phyloP scores from a whole-genome alignment of 2,888 invertebrate genomes.

The Netelia inedita region DNA sequence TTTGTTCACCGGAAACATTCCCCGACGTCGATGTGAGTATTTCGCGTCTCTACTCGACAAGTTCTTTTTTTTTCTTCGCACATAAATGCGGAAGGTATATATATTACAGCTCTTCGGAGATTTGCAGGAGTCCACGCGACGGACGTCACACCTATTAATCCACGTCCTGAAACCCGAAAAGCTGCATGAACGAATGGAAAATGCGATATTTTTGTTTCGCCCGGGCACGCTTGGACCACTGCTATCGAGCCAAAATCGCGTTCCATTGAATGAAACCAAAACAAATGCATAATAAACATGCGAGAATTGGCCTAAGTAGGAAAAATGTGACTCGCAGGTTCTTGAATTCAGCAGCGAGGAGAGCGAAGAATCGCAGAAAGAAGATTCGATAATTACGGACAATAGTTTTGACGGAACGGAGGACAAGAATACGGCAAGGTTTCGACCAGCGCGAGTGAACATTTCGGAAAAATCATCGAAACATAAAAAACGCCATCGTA shows the following conservation, averaged over 20 bases:
- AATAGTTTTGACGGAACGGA: conserved; percentile 43
- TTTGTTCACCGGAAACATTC: conserved; percentile 1
- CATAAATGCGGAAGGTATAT: conserved; percentile 15
- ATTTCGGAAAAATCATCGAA: conserved; percentile 71
- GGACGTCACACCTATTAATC: conserved; percentile 27
- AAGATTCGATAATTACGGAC: conserved; percentile 71
- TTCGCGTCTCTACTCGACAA: conserved; percentile 17
- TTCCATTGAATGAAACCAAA: conserved; percentile 22
- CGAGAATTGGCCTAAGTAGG: conserved; percentile 67
- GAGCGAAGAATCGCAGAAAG: conserved; percentile 79
- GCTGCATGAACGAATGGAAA: conserved; percentile 54
- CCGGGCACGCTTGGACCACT: conserved; percentile 4
- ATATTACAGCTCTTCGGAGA: conserved; percentile 24
- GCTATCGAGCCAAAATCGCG: background rate
- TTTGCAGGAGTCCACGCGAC: conserved; percentile 5
- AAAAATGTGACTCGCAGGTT: conserved; percentile 77
- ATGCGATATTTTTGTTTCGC: conserved; percentile 31
- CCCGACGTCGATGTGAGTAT: conserved; percentile 21
- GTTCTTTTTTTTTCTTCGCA: conserved; percentile 22
- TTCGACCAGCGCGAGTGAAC: conserved; percentile 63
- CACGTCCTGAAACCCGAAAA: conserved; percentile 30
- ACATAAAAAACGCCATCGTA: conserved; percentile 69
- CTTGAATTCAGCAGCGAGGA: conserved; percentile 81
- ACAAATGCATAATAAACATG: conserved; percentile 47
- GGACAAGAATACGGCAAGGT: conserved; percentile 56